Evolutionary conservation across 2,113 vertebrate genomes (phyloP).

Genomic region (Tinamus guttatus): DNA sequence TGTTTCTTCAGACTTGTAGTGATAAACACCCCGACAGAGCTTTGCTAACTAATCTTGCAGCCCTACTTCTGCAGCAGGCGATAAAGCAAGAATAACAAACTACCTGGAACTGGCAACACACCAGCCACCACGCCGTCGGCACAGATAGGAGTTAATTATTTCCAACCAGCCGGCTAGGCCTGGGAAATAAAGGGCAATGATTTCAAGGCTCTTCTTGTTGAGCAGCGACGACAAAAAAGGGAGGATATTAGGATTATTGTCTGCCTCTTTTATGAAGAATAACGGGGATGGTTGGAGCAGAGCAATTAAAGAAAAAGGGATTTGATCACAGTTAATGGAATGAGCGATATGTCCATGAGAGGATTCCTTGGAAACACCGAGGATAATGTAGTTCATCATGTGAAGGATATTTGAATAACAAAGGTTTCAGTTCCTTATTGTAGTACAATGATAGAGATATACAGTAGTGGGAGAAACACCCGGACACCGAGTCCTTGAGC

Average conservation of each 20-base stretch:
- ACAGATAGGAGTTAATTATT: slow-evolving; percentile 72
- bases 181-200: slow-evolving; percentile 35
- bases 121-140: slow-evolving; percentile 11
- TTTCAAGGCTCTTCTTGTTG: slow-evolving; percentile 58
- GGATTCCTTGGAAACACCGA: slow-evolving; percentile 7
- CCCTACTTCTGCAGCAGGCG: slow-evolving; percentile 44
- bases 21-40: slow-evolving; percentile 45
- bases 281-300: slow-evolving; percentile 5
- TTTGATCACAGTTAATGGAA: slow-evolving; percentile 46
- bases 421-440: slow-evolving; percentile 1
- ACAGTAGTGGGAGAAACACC: background rate
- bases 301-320: slow-evolving; percentile 48
- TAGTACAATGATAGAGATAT: background rate
- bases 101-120: slow-evolving; percentile 56
- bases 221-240: background rate
- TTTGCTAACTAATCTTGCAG: slow-evolving; percentile 54
- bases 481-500: background rate
- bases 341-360: background rate
- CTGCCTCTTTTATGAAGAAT: slow-evolving; percentile 27
- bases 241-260: slow-evolving; percentile 55
- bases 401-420: slow-evolving; percentile 46
- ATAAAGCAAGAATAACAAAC: slow-evolving; percentile 69
- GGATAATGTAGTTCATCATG: background rate
- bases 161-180: slow-evolving; percentile 5
- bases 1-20: slow-evolving; percentile 40